These are phyloP conservation scores for Cotesia congregata DNA, from an alignment of 2,888 invertebrate genomes.

Conservation along the genomic window DNA sequence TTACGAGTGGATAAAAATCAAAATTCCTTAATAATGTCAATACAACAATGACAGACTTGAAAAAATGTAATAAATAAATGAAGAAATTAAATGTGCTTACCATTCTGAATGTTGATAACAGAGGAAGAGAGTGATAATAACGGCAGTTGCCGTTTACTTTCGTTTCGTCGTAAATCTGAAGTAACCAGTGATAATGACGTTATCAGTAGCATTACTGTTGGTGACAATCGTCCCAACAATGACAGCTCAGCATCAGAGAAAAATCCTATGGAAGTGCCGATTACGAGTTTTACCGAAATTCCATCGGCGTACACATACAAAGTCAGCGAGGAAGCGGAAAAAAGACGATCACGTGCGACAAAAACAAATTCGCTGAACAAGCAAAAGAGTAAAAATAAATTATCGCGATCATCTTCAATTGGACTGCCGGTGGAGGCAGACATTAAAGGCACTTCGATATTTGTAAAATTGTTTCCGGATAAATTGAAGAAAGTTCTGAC, in stretches of 20 bases:
- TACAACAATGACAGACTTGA: conserved; percentile 15
- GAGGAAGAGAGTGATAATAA: conserved; percentile 61
- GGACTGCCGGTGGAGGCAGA: conserved; percentile 33
- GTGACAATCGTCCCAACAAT: not conserved
- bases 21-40: conserved; percentile 1
- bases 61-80: conserved; percentile 48
- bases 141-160: conserved; percentile 67
- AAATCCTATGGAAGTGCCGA: conserved; percentile 6
- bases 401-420: conserved; percentile 32
- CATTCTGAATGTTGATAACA: conserved; percentile 64
- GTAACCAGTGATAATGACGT: conserved; percentile 22
- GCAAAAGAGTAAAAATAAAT: conserved; percentile 29
- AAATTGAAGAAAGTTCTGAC: conserved; percentile 23
- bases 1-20: not conserved
- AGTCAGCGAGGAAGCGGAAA: not conserved
- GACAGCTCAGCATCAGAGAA: not conserved
- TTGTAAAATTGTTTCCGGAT: conserved; percentile 34
- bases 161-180: conserved; percentile 53
- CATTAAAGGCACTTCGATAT: conserved; percentile 30
- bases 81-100: conserved; percentile 45
- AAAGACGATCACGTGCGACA: not conserved
- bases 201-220: not conserved
- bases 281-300: conserved; percentile 16
- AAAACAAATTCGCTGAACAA: conserved; percentile 30
- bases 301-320: not conserved